phyloP scores from a whole-genome alignment of 2,888 invertebrate genomes.

The Drosophila sordidula region DNA sequence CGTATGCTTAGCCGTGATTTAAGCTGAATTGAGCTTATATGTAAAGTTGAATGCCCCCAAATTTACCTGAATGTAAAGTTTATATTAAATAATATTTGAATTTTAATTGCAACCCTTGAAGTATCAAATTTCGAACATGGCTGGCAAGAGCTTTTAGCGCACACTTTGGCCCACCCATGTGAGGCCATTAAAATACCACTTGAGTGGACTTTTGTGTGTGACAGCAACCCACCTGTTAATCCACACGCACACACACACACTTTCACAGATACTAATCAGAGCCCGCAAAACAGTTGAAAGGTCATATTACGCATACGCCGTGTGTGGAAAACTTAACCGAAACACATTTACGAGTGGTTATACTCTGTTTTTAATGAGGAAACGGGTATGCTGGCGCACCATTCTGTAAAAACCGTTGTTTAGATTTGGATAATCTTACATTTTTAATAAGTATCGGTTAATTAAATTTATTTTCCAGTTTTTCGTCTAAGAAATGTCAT shows the following conservation, averaged over 20 bases:
- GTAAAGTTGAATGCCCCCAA: not conserved
- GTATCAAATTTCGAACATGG: slow-evolving; percentile 12
- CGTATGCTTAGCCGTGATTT: not conserved
- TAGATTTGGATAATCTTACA: too few relatives aligned
- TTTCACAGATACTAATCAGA: slow-evolving; percentile 35
- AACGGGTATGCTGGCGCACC: not conserved
- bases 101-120: not conserved
- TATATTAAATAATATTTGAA: not conserved
- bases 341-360: slow-evolving; percentile 35
- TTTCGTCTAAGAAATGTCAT: too few relatives aligned
- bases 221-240: slow-evolving; percentile 48
- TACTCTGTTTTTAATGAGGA: not conserved
- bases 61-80: not conserved
- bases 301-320: slow-evolving; percentile 60
- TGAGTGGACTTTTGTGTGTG: slow-evolving; percentile 32
- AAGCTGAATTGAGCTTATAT: not conserved
- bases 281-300: slow-evolving; percentile 46
- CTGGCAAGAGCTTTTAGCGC: not conserved
- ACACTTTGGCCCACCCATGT: slow-evolving; percentile 7
- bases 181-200: slow-evolving; percentile 51
- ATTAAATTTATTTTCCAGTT: too few relatives aligned
- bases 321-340: slow-evolving; percentile 33
- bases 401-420: too few relatives aligned
- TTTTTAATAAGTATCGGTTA: too few relatives aligned
- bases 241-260: slow-evolving; percentile 11